A percentile compares a stretch with the other conserved stretches of the same genome.
Evolutionary conservation across 1,140 invertebrate genomes (phyloP).

Genomic region (Drosophila ohnishii): DNA sequence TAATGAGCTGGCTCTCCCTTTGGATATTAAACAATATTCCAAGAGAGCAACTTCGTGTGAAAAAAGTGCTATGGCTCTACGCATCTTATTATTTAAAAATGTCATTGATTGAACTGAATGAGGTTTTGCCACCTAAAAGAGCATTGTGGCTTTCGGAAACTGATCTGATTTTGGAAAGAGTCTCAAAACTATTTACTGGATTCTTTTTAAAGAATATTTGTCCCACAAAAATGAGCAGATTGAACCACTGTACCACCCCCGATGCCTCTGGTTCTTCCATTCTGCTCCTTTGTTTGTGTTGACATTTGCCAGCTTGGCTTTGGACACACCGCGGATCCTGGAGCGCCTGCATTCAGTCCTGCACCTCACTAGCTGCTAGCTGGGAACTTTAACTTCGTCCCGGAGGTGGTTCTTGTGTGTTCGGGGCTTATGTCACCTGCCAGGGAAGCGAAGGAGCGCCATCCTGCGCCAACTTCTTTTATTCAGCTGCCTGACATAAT

Average conservation of each 20-base stretch:
- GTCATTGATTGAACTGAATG: too few relatives aligned
- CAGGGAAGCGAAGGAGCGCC: constrained; percentile 10
- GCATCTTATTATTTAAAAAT: not conserved
- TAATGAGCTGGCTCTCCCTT: not conserved
- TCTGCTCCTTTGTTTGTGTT: constrained; percentile 67
- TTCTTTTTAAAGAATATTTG: not conserved
- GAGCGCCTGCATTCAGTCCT: constrained; percentile 16
- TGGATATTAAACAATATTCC: not conserved
- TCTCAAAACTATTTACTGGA: not conserved
- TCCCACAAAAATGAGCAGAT: not conserved
- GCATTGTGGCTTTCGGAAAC: too few relatives aligned
- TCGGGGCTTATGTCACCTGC: constrained; percentile 62
- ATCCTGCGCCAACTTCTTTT: constrained; percentile 28
- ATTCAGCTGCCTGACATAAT: constrained; percentile 66
- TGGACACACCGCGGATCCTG: constrained; percentile 32
- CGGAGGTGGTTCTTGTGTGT: constrained; percentile 38
- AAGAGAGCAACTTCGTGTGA: not conserved
- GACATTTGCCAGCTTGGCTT: constrained; percentile 77
- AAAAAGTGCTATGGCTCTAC: not conserved
- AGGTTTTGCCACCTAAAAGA: too few relatives aligned
- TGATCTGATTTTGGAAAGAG: not conserved
- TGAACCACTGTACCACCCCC: constrained; percentile 19
- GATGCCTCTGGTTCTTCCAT: not conserved
- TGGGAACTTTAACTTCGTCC: constrained; percentile 40
- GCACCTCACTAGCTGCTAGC: constrained; percentile 44